phyloP scores from a whole-genome alignment of 2,888 invertebrate species.

The Limnephilus lunatus region DNA sequence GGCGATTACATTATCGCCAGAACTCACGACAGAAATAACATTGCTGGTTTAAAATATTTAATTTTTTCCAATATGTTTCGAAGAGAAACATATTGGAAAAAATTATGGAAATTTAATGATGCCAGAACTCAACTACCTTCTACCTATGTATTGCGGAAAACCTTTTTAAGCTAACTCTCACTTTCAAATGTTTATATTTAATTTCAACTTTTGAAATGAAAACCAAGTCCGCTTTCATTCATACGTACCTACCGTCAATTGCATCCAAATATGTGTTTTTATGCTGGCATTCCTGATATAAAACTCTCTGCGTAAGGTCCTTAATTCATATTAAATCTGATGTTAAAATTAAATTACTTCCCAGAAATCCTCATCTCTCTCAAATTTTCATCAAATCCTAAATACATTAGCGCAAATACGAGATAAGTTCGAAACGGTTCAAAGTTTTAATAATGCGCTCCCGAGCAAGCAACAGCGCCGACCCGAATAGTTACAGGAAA shows the following conservation, averaged over 20 bases:
- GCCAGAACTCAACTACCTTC: too few species aligned
- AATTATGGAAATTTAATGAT: too few species aligned
- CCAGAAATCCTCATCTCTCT: neutral
- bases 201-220: too few species aligned
- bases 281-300: neutral
- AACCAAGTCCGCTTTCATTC: neutral
- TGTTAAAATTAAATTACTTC: neutral
- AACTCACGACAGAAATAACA: too few species aligned
- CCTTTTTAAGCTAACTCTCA: too few species aligned
- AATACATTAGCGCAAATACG: neutral
- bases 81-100: too few species aligned
- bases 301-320: neutral
- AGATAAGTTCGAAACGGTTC: constrained; percentile 31
- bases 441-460: constrained; percentile 25
- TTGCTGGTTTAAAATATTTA: too few species aligned
- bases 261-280: neutral
- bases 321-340: neutral
- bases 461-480: constrained; percentile 6
- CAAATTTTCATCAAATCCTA: neutral
- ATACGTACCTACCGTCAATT: neutral
- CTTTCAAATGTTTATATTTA: too few species aligned
- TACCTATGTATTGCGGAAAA: too few species aligned
- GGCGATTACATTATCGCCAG: too few species aligned
- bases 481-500: neutral
- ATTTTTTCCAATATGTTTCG: too few species aligned